phyloP scores from a whole-genome alignment of 2,888 invertebrate species.

The Myopa testacea region DNA sequence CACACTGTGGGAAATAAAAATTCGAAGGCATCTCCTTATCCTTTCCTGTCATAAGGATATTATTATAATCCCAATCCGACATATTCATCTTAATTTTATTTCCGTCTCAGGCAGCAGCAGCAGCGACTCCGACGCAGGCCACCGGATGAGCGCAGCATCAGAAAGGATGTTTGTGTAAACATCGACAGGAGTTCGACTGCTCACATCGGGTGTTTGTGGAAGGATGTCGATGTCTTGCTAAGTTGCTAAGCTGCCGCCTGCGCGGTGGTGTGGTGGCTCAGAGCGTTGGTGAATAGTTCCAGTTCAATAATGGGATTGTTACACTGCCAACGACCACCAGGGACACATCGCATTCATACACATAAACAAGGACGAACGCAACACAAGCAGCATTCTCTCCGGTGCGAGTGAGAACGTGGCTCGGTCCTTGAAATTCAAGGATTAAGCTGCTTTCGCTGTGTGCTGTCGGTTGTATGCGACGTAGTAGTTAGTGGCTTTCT shows the following conservation, averaged over 20 bases:
- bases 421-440: slow-evolving; percentile 24
- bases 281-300: slow-evolving; percentile 9
- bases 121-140: not conserved
- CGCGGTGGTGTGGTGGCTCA: not conserved
- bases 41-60: slow-evolving; percentile 54
- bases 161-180: slow-evolving; percentile 52
- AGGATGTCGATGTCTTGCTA: slow-evolving; percentile 25
- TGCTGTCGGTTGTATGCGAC: slow-evolving; percentile 10
- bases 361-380: slow-evolving; percentile 7
- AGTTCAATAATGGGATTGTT: slow-evolving; percentile 34
- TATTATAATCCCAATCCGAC: slow-evolving; percentile 54
- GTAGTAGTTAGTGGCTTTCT: slow-evolving; percentile 44
- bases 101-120: slow-evolving; percentile 44
- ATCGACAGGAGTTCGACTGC: slow-evolving; percentile 58
- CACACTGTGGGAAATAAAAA: slow-evolving; percentile 48
- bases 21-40: slow-evolving; percentile 53
- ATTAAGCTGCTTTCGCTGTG: slow-evolving; percentile 32
- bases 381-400: not conserved
- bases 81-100: slow-evolving; percentile 54
- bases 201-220: slow-evolving; percentile 13
- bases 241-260: slow-evolving; percentile 31
- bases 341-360: slow-evolving; percentile 9
- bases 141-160: slow-evolving; percentile 5
- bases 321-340: slow-evolving; percentile 1
- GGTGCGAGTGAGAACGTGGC: slow-evolving; percentile 17